phyloP scores from a whole-genome alignment of 2,888 invertebrate species.

The Acanthopleura granulata region DNA sequence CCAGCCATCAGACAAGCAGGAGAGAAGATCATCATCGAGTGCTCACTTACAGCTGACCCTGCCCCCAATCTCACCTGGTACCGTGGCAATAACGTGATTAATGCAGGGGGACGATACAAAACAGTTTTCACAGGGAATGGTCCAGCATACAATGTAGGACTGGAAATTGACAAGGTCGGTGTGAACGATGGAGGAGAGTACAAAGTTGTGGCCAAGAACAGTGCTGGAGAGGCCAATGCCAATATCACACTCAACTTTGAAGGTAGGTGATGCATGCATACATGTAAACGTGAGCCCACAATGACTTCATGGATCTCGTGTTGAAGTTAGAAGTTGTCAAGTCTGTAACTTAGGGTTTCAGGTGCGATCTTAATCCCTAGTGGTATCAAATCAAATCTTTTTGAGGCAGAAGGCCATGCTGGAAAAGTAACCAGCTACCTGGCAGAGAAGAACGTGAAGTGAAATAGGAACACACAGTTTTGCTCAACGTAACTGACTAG shows the following conservation, averaged over 20 bases:
- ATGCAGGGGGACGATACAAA: constrained; percentile 85
- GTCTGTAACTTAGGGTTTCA: too few species aligned
- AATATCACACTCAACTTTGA: constrained; percentile 84
- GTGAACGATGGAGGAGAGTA: constrained; percentile 88
- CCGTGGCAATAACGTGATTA: constrained; percentile 86
- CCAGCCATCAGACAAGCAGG: constrained; percentile 98
- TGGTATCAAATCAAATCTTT: too few species aligned
- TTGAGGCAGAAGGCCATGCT: too few species aligned
- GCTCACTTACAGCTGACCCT: constrained; percentile 61
- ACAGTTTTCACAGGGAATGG: constrained; percentile 84
- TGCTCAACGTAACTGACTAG: too few species aligned
- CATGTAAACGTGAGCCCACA: too few species aligned
- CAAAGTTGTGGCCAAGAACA: constrained; percentile 92
- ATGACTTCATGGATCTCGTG: too few species aligned
- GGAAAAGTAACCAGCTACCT: too few species aligned
- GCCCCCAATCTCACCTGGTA: constrained; percentile 95
- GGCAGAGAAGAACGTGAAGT: too few species aligned
- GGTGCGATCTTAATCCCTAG: too few species aligned
- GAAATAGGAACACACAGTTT: too few species aligned
- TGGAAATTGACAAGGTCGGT: constrained; percentile 88
- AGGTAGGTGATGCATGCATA: constrained; percentile 48
- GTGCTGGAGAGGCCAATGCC: constrained; percentile 91
- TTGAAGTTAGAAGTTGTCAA: too few species aligned
- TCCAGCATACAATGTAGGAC: constrained; percentile 80
- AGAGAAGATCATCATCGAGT: constrained; percentile 77